Base-by-base conservation (phyloP, 2,888 invertebrate species). In the Coleophora flavipennella region DNA sequence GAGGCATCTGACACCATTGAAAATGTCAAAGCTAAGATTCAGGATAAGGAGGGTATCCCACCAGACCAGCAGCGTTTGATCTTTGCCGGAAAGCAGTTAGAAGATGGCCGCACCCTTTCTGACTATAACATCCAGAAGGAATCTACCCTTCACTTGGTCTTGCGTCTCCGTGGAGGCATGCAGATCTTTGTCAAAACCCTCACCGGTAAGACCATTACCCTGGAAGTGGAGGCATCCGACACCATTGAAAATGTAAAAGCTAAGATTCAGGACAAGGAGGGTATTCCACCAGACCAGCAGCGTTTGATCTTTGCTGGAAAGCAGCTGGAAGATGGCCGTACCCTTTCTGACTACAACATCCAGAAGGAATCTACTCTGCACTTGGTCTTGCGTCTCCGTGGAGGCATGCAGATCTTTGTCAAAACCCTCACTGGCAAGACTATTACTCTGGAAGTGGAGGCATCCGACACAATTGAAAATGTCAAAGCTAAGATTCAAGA, bases 81-180 rank as follows among this genome's bases (percentile, higher is more conserved):
- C 38, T 51, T 51, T 20, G 49, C 51, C 13, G 51, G 51, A 8
- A 51, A 51, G 20, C 51, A 51, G 33, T 32, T 51, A 1, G 51
- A 51, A 35, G 51, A 51, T 41, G 51, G 51, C 2, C 49, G 51
- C 33, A 51, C 51, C 2, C 35, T 49, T 0, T 48, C 49, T 3
- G 51, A 51, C 44, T 51, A 49, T 36, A 51, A 53, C 35, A 51
- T 46, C 13, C 49, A 51, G 31, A 62, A 58, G 25, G 59, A 59
- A 27, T 52, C 53, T 1, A 52, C 55, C 6, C 49, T 57, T 4
- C 55, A 55, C 37, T 36, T 44, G 32, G 63, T 57, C 2, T 35
- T 55, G 3, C 45, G 45, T 14, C 45, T 45, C 3, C 38, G 45
- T 8, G 45, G 45, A 31, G 45, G 49, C 31, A 51, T 51, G 51